Evolutionary conservation across 2,888 invertebrate genomes (phyloP).

Genomic region (Myopa testacea): DNA sequence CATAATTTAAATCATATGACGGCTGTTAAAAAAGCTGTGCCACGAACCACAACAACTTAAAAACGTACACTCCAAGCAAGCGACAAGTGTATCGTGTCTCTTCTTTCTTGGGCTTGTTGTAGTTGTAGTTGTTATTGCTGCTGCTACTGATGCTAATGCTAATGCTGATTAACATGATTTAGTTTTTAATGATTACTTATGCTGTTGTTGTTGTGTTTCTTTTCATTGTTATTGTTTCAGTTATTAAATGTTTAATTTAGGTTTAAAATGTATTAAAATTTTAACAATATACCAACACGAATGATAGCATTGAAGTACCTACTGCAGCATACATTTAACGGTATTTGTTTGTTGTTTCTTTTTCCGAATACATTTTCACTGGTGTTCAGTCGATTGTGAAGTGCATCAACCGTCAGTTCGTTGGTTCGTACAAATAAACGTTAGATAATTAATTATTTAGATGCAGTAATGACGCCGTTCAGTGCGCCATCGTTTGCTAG

Average conservation of each 20-base stretch:
- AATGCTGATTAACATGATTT: constrained; percentile 40
- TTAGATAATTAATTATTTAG: constrained; percentile 46
- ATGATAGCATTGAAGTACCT: constrained; percentile 42
- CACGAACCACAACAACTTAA: too few species aligned
- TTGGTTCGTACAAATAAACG: constrained; percentile 33
- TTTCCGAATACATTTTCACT: constrained; percentile 52
- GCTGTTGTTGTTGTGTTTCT: constrained; percentile 7
- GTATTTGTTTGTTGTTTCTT: constrained; percentile 33
- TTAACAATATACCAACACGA: constrained; percentile 46
- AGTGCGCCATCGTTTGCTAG: constrained; percentile 29
- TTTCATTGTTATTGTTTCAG: constrained; percentile 28
- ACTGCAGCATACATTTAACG: constrained; percentile 15
- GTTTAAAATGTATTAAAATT: constrained; percentile 16
- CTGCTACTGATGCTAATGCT: too few species aligned
- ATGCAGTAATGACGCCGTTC: constrained; percentile 44
- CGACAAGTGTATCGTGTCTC: too few species aligned
- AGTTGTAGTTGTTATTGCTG: too few species aligned
- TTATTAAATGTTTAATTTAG: constrained; percentile 17
- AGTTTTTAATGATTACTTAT: constrained; percentile 39
- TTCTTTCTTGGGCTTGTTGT: too few species aligned
- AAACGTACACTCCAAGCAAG: too few species aligned
- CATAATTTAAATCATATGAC: too few species aligned
- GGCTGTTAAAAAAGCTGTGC: too few species aligned
- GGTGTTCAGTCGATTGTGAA: constrained; percentile 63
- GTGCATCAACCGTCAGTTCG: constrained; percentile 61